Percentiles rank a stretch among this genome's conserved stretches.
These are phyloP conservation scores for Galerucella calmariensis DNA, from an alignment of 2,888 invertebrate genomes.

Conservation along the genomic window DNA sequence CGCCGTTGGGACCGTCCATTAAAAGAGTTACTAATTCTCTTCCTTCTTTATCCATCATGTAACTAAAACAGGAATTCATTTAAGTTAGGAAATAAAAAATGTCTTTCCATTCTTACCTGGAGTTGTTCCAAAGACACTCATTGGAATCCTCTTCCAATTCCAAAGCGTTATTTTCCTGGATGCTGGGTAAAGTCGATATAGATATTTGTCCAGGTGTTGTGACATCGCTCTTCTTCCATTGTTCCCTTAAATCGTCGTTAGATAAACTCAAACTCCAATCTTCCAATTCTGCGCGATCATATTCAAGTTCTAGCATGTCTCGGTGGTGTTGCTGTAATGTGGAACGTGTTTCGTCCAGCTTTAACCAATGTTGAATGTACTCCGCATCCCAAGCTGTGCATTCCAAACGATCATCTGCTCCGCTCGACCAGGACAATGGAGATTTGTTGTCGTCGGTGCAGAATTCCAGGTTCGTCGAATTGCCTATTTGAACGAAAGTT, in stretches of 20 bases:
- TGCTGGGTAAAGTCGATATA: slow-evolving; percentile 75
- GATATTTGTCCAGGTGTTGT: slow-evolving; percentile 74
- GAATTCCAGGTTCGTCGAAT: slow-evolving; percentile 55
- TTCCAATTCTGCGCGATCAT: slow-evolving; percentile 80
- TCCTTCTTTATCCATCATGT: slow-evolving; percentile 72
- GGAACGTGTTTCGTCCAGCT: slow-evolving; percentile 77
- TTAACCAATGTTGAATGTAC: slow-evolving; percentile 81
- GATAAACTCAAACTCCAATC: slow-evolving; percentile 83
- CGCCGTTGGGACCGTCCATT: slow-evolving; percentile 67
- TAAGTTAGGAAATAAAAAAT: neutral
- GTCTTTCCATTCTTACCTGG: slow-evolving; percentile 67
- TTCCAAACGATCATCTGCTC: slow-evolving; percentile 70
- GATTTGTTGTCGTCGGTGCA: slow-evolving; percentile 58
- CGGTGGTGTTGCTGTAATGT: slow-evolving; percentile 76
- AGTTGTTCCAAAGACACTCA: slow-evolving; percentile 80
- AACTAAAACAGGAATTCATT: slow-evolving; percentile 18
- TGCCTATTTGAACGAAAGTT: slow-evolving; percentile 46
- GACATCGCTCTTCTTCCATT: slow-evolving; percentile 55
- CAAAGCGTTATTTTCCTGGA: slow-evolving; percentile 78
- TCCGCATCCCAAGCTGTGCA: slow-evolving; percentile 76
- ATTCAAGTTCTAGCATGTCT: slow-evolving; percentile 77
- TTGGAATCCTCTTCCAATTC: slow-evolving; percentile 80
- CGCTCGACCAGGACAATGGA: slow-evolving; percentile 70
- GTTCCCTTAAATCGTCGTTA: slow-evolving; percentile 73
- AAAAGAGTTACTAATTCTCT: slow-evolving; percentile 71